Conservation (phyloP, 1,140 invertebrate genomes). For the Caerostris extrusa region DNA sequence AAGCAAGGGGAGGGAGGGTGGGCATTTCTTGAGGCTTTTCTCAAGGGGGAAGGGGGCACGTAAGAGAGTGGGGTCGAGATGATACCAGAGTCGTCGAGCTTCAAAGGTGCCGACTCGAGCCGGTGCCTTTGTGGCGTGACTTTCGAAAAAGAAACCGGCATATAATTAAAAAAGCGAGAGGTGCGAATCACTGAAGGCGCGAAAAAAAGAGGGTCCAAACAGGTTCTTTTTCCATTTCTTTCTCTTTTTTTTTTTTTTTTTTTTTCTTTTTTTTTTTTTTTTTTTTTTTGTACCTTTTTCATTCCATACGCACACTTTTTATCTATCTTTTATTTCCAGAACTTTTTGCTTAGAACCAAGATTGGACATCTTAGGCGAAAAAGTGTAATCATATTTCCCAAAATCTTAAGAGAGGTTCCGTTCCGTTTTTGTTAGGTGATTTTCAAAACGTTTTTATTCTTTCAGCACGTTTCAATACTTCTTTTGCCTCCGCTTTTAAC, state of each 20-base stretch:
- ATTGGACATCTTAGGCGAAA: background rate
- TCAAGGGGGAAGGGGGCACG: background rate
- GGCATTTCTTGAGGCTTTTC: slow-evolving; percentile 7
- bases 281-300: slow-evolving; percentile 22
- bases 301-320: slow-evolving; percentile 19
- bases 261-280: slow-evolving; percentile 37
- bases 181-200: slow-evolving; percentile 72
- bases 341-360: background rate
- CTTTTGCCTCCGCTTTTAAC: background rate
- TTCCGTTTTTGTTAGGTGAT: background rate
- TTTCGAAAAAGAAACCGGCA: slow-evolving; percentile 57
- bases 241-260: slow-evolving; percentile 39
- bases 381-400: background rate
- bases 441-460: slow-evolving; percentile 28
- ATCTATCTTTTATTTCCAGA: background rate
- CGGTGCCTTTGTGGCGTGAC: slow-evolving; percentile 61
- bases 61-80: slow-evolving; percentile 34
- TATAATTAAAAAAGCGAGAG: slow-evolving; percentile 75
- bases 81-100: slow-evolving; percentile 70
- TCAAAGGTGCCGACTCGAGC: slow-evolving; percentile 66
- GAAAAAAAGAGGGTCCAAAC: slow-evolving; percentile 55
- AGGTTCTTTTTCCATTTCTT: slow-evolving; percentile 58
- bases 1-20: background rate
- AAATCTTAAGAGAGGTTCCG: background rate
- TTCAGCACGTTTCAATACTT: slow-evolving; percentile 24